Base-by-base conservation (phyloP, 2,888 invertebrate species). In the Synergus laeviventris region DNA sequence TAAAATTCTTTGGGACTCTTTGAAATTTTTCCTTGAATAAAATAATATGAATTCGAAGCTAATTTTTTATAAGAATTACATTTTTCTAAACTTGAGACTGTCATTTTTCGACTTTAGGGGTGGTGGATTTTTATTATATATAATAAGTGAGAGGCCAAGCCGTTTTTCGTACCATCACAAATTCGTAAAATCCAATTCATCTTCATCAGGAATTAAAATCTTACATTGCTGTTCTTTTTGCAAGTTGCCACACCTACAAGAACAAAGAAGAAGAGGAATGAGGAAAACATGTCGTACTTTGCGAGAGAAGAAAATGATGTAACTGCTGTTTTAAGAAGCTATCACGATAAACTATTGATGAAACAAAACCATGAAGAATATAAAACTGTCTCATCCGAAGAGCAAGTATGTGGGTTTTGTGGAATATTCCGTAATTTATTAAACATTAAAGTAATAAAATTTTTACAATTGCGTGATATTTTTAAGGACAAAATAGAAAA, bases 311-410 rank as follows among this genome's bases (percentile, higher is more conserved):
- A 83, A 76, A 74, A 79, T 38, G 81, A 83, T 54, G 82, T 81
- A 75, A 84, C 83, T 77, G 76, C 74, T 42, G 83, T 81, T 59
- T 77, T 86, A 60, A 87, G 90, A 81, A 86, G 78, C 80, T 88
- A 89, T 76, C 85, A 87, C 73, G 89, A 91, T 74, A 49, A 18
- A n/a, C 82, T 92, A 70, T 84, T 88, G 80, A 85, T 89, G 78
- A 87, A 92, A 84, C 91, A 90, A 81, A 94, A 93, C 86, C 91
- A 95, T 85, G 93, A 93, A 84, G 95, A 95, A 89, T 86, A 92
- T 74, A 90, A 92, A 76, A 94, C 94, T 45, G 86, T 89, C 61
- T 93, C 94, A 49, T 93, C 94, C 38, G 86, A 91, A 60, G 93
- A 94, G 85, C 94, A 94, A 92, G 94, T 94, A 79, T 39, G 5